Base-by-base conservation (phyloP, 2,888 invertebrate species). In the Nipponacmea schrenckii region DNA sequence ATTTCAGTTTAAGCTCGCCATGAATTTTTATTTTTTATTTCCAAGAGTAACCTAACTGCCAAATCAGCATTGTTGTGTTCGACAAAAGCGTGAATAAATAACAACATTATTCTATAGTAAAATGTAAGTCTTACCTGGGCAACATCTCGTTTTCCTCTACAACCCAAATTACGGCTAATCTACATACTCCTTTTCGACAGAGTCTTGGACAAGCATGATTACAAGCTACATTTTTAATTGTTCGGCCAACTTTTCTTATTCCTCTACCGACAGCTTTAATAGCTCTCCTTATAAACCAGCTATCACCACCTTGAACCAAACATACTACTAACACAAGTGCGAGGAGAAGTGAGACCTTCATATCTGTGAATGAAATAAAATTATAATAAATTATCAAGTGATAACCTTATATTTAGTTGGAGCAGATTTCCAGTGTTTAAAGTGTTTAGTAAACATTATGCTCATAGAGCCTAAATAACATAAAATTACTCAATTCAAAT, bases 81-180 rank as follows among this genome's bases (percentile, higher is more conserved):
- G 3, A 5, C 10, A 7, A 39, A 20, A 20, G 20, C 3, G 10
- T 56, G 10, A 56, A 56, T 20, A 1, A 56, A 2, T 20, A 24
- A 24, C 7, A 56, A 15, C n/a, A n/a, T n/a, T n/a, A n/a, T n/a
- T n/a, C n/a, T n/a, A n/a, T n/a, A n/a, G n/a, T n/a, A n/a, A n/a
- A n/a, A n/a, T n/a, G n/a, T n/a, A n/a, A n/a, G 20, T 24, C 56
- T 56, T 24, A 56, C 56, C 56, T 24, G 20, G 24, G 24, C 24
- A 56, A 24, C 56, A 24, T 20, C 56, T 56, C 56, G 56, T 56
- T 56, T 56, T 56, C 56, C 56, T 56, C 56, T 56, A 56, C 56
- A 56, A 2, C 2, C 56, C 12, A 0, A 2, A 3, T 14, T 56
- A 24, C 56, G 20, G 14, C 56, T 56, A 56, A 3, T 17, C 2